These are phyloP conservation scores for Chlorops oryzae DNA, from an alignment of 1,140 invertebrate genomes.

Conservation along the genomic window DNA sequence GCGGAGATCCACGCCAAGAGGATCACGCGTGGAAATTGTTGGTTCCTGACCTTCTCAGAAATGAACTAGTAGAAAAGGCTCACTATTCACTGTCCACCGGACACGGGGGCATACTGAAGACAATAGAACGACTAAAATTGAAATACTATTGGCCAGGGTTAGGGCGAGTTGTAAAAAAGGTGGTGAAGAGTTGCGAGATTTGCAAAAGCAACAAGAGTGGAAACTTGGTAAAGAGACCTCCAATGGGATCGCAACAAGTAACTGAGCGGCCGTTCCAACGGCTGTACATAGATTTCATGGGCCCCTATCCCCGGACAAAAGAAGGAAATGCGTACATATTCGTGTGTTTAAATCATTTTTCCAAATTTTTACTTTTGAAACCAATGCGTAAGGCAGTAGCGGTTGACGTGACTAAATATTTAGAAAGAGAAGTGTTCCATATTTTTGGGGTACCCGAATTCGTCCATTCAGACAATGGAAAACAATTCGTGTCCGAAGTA, in stretches of 20 bases:
- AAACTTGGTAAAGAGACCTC: background rate
- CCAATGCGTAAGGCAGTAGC: too few relatives aligned
- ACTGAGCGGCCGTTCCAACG: background rate
- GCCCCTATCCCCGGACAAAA: background rate
- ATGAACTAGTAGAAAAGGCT: too few relatives aligned
- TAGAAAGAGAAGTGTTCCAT: too few relatives aligned
- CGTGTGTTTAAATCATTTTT: background rate
- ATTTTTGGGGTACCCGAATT: conserved; percentile 4
- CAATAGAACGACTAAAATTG: background rate
- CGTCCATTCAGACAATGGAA: conserved; percentile 2
- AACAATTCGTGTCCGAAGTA: background rate
- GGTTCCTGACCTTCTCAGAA: background rate
- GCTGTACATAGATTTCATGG: conserved; percentile 1
- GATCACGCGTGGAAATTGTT: background rate
- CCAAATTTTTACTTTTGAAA: conserved; percentile 5
- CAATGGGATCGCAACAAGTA: background rate
- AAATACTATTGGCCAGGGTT: background rate
- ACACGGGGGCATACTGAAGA: background rate
- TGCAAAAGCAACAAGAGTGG: background rate
- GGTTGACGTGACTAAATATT: too few relatives aligned
- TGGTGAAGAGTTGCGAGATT: background rate
- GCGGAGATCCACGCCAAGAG: background rate
- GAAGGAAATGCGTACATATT: background rate
- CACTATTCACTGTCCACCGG: too few relatives aligned
- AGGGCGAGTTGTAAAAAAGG: background rate